Evolutionary conservation across 2,797 vertebrate species (phyloP), one percentile per base, ranked within the genome.

Genomic region (Aphelocoma californica): DNA sequence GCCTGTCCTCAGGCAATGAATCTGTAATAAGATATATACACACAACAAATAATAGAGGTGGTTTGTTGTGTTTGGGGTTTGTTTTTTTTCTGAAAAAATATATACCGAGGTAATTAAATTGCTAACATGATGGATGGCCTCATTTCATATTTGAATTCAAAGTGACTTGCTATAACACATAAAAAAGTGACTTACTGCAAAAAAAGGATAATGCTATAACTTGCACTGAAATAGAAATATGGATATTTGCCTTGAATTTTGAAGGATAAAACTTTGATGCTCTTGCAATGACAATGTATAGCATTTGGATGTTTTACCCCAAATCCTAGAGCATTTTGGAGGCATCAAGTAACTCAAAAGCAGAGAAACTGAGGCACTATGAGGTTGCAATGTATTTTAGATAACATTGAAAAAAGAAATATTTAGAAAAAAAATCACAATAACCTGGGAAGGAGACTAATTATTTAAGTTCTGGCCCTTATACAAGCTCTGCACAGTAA

Each of bases 61-160:
- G 86, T 66, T 88, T 89, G 88, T 95, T 97, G 93, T 98, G 98
- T 98, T 94, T 95, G 81, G 6, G 36, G 42, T 31, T 65, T 54
- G 29, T 12, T 9, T 81, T 38, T 64, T 45, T 47, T 97, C 98
- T 97, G 98, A 98, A 99, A 95, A 99, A 98, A 99, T 99, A 98
- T 98, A 99, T 99, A 99, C 98, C 92, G 87, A 97, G 98, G 98
- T 99, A 99, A 98, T 99, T 99, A 99, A 99, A 99, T 99, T 99
- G 99, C 99, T 99, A 99, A 99, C 98, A 98, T 99, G 99, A 99
- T 99, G 98, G 99, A 99, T 99, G 98, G 97, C 94, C 97, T 98
- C 98, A 98, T 98, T 98, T 98, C 97, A 97, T 97, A 98, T 98
- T 98, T 98, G 98, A 98, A 98, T 98, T 97, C 96, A 97, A 97